Conservation (phyloP, 2,113 vertebrate species). For the Engystomops pustulosus region DNA sequence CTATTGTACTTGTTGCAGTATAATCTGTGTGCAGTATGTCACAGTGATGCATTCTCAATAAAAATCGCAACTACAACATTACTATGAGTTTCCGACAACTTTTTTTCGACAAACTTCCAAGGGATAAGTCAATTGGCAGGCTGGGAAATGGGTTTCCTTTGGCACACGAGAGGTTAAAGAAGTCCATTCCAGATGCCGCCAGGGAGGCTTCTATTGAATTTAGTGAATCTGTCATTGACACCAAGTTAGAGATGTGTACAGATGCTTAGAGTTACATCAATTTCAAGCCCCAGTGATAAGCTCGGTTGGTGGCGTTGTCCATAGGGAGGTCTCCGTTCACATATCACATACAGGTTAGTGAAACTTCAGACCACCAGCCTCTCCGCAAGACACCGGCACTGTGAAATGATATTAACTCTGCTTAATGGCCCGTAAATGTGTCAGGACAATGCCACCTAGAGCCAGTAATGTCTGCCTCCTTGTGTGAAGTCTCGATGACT, state of each 20-base stretch:
- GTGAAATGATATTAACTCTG: constrained; percentile 71
- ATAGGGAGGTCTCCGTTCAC: constrained; percentile 64
- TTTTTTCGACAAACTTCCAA: too few relatives aligned
- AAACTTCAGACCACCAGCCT: constrained; percentile 59
- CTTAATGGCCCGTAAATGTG: constrained; percentile 79
- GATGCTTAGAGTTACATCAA: constrained; percentile 61
- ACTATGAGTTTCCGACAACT: too few relatives aligned
- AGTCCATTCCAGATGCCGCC: constrained; percentile 35
- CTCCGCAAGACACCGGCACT: constrained; percentile 62
- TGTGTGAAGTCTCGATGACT: constrained; percentile 70
- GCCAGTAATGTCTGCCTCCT: constrained; percentile 70
- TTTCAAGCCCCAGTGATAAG: constrained; percentile 66
- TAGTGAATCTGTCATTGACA: constrained; percentile 42
- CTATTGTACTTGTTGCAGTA: too few relatives aligned
- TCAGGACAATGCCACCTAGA: constrained; percentile 82
- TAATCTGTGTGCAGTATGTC: too few relatives aligned
- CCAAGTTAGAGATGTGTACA: background rate
- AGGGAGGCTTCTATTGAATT: constrained; percentile 34
- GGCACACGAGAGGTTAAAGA: constrained; percentile 31
- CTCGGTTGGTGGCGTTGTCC: constrained; percentile 64
- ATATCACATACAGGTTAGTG: constrained; percentile 65
- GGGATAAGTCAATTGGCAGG: background rate
- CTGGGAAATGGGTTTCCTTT: too few relatives aligned
- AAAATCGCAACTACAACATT: too few relatives aligned
- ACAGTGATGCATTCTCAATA: too few relatives aligned